Percentiles rank a stretch among this genome's conserved stretches.
phyloP scores from a whole-genome alignment of 2,888 invertebrate species.

The Cephus sareptanus region DNA sequence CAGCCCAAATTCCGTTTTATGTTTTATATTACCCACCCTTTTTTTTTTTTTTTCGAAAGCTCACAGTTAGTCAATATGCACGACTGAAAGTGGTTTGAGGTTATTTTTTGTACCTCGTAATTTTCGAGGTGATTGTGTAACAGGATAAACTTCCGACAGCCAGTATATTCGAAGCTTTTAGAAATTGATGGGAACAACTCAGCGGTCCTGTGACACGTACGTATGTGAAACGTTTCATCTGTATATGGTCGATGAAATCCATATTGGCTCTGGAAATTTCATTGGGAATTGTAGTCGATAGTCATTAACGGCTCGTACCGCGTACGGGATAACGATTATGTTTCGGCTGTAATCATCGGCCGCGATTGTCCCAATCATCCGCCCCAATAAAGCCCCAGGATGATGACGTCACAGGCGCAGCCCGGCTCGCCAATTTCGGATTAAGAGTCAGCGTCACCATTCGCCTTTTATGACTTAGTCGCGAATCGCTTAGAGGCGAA shows the following conservation, averaged over 20 bases:
- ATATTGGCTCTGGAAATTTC: not conserved
- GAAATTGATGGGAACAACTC: not conserved
- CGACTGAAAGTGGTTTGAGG: not conserved
- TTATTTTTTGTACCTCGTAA: not conserved
- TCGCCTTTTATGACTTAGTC: constrained; percentile 27
- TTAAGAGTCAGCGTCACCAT: not conserved
- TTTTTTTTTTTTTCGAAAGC: not conserved
- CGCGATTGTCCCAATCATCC: constrained; percentile 61
- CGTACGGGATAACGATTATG: constrained; percentile 60
- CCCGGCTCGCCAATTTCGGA: not conserved
- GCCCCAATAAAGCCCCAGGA: constrained; percentile 60
- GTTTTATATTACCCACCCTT: not conserved
- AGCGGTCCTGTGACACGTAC: not conserved
- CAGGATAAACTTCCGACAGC: not conserved
- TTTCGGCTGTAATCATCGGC: constrained; percentile 63
- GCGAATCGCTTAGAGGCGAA: not conserved
- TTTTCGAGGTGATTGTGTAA: not conserved
- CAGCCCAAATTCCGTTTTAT: not conserved
- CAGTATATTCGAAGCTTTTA: not conserved
- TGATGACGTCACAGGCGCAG: not conserved
- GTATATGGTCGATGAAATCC: not conserved
- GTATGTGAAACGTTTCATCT: not conserved
- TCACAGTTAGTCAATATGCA: not conserved
- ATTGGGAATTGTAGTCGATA: constrained; percentile 55
- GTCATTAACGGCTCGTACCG: constrained; percentile 60